These are phyloP conservation scores for Zygaena filipendulae DNA, from an alignment of 2,888 invertebrate species.

Conservation along the genomic window DNA sequence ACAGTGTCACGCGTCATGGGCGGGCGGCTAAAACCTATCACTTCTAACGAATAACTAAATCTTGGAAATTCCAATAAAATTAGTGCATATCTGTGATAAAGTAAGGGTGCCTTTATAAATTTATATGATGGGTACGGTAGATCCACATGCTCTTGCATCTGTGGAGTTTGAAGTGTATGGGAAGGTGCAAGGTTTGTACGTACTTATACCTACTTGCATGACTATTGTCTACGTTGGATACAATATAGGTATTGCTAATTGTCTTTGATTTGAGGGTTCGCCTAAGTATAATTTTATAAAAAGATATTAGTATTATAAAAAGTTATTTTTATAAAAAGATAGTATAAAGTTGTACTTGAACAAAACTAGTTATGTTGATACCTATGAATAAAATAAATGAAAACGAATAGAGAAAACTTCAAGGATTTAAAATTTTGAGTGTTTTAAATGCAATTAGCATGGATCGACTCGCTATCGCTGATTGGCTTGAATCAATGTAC, in stretches of 20 bases:
- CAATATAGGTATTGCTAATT: constrained; percentile 1
- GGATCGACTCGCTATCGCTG: too few species aligned
- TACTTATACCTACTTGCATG: constrained; percentile 7
- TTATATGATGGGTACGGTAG: constrained; percentile 63
- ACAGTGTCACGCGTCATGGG: background rate
- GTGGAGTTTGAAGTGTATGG: constrained; percentile 93
- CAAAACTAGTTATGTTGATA: too few species aligned
- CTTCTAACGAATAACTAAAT: too few species aligned
- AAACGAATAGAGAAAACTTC: too few species aligned
- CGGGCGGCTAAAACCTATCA: background rate
- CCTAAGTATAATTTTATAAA: constrained; percentile 1
- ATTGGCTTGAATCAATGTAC: too few species aligned
- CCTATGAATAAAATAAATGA: too few species aligned
- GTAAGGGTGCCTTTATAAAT: constrained; percentile 15
- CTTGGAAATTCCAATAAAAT: constrained; percentile 11
- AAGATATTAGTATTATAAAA: constrained; percentile 1
- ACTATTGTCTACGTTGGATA: background rate
- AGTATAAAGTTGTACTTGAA: too few species aligned
- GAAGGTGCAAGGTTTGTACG: constrained; percentile 84
- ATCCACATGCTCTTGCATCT: constrained; percentile 74
- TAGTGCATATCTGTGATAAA: constrained; percentile 13
- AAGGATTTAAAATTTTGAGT: too few species aligned
- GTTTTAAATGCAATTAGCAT: too few species aligned
- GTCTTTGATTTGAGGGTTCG: background rate
- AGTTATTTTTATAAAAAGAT: background rate